Evolutionary conservation across 1,140 invertebrate species (phyloP), one percentile per base, ranked within the genome.

Genomic region (Drosophila athabasca): DNA sequence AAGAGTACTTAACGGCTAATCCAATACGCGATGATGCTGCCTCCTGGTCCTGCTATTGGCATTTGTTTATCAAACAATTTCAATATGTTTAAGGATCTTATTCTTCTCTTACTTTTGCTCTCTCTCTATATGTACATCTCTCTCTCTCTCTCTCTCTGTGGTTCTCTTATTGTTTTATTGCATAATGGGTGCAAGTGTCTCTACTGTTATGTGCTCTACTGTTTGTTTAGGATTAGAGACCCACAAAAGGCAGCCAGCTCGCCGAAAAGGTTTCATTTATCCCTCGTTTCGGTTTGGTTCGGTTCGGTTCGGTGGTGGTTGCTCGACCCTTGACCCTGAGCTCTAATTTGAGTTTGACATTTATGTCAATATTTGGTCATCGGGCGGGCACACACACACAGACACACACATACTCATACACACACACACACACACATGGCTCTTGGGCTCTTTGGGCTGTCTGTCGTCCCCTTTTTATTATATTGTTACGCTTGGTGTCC

Each of bases 281-380:
- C 67, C 60, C 50, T 73, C 17, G 0, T 0, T 19, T 19, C 17
- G 17, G 17, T 19, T 19, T 1, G 0, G 17, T 19, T 19, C 17
- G 17, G 17, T 19, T 19, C 17, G 17, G 0, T 13, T 17, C 9
- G 46, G 29, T 43, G 43, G 62, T 43, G 31, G 24, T 65, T 66
- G 43, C 26, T 45, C 67, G 81, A 90, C 82, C 87, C 87, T 90
- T 90, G 87, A 90, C 87, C 87, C 87, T 90, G 87, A 83, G 82
- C 79, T 87, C 87, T 90, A 90, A 90, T 90, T 88, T 89, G 83
- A 88, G 83, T 88, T 90, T 90, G 87, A 90, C 87, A 90, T 82
- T 90, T 90, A 90, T 90, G 87, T 90, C 87, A 90, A 90, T 90
- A 90, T 90, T 90, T 90, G 87, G 87, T 77, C 82, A 90, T 5